Percentiles rank a stretch among this genome's conserved stretches.
Conservation (phyloP, 2,888 invertebrate genomes). For the Tetragnatha montana region DNA sequence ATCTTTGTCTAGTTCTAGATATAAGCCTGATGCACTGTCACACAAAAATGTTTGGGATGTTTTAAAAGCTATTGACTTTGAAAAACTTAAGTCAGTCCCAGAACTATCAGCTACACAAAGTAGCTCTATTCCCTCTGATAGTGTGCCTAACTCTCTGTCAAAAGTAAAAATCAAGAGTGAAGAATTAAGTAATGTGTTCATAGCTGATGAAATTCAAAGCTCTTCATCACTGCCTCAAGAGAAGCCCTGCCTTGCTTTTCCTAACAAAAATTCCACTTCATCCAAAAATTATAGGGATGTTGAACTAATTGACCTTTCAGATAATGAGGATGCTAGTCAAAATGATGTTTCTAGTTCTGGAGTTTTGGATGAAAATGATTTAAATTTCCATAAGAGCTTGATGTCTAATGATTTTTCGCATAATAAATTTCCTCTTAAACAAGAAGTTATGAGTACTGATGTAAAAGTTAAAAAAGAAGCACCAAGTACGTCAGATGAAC, state of each 20-base stretch:
- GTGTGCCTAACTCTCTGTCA: background rate
- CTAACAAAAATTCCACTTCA: no score
- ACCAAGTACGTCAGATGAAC: slow-evolving; percentile 6
- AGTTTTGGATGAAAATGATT: background rate
- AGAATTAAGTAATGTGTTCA: background rate
- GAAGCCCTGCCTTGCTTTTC: no score
- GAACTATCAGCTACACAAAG: background rate
- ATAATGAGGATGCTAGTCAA: no score
- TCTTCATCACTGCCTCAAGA: background rate
- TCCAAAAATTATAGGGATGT: no score
- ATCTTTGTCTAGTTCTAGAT: background rate
- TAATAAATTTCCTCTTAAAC: background rate
- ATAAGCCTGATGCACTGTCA: background rate
- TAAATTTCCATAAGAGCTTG: background rate
- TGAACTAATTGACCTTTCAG: no score
- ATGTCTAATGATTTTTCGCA: background rate
- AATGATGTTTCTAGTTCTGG: background rate
- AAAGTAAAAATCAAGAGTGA: background rate
- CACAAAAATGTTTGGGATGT: background rate
- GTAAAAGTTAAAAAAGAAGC: no score
- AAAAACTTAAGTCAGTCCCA: slow-evolving; percentile 17
- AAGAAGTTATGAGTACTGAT: background rate
- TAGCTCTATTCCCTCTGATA: background rate
- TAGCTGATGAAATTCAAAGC: background rate
- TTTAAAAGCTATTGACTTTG: slow-evolving; percentile 26